Percentiles rank a stretch among this genome's conserved stretches.
These are phyloP conservation scores for Macrobrachium nipponense DNA, from an alignment of 1,140 invertebrate species.

Conservation along the genomic window DNA sequence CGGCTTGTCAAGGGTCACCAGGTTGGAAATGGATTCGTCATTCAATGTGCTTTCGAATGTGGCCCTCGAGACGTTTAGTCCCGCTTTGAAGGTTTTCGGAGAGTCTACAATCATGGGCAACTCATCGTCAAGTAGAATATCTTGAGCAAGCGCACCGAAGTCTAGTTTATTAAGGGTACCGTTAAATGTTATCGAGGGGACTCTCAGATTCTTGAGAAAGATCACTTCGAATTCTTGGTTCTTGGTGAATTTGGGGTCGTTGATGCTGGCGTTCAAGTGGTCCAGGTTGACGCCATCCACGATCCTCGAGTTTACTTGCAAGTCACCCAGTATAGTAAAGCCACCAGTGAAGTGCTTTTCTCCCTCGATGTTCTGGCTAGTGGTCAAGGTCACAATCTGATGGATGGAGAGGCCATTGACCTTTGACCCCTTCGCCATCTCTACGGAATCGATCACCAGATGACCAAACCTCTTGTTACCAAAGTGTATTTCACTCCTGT, in stretches of 20 bases:
- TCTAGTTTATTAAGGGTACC: constrained; percentile 9
- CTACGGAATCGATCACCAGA: background rate
- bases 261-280: background rate
- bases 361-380: background rate
- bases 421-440: background rate
- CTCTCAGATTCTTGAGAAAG: background rate
- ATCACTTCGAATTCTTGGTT: constrained; percentile 8
- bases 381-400: background rate
- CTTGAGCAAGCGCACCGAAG: background rate
- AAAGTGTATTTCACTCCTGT: background rate
- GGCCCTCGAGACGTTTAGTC: background rate
- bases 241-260: background rate
- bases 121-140: constrained; percentile 18
- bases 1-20: background rate
- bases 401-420: background rate
- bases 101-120: background rate
- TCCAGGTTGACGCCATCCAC: constrained; percentile 26
- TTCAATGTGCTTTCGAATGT: background rate
- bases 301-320: constrained; percentile 21
- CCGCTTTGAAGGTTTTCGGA: constrained; percentile 9
- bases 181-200: background rate
- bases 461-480: background rate
- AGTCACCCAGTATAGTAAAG: constrained; percentile 12
- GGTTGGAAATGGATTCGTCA: background rate
- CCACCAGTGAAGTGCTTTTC: constrained; percentile 5